A percentile compares a stretch with the other conserved stretches of the same genome.
Evolutionary conservation across 1,140 invertebrate genomes (phyloP).

Genomic region (Whitmania pigra): DNA sequence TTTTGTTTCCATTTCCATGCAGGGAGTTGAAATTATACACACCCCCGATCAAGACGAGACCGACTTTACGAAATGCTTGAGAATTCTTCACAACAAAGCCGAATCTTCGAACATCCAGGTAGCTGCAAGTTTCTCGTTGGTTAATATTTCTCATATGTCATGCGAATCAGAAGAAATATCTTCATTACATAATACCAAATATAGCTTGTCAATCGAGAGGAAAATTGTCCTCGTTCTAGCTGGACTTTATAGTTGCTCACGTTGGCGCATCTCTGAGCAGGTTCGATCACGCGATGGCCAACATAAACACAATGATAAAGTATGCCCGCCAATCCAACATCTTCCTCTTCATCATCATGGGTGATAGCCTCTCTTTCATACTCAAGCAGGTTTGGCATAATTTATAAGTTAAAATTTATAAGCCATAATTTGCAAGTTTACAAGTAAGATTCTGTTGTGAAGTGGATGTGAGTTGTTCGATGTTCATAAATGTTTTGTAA

Average conservation of each 20-base stretch:
- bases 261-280: not conserved
- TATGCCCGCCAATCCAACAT: not conserved
- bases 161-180: not conserved
- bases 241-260: not conserved
- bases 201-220: not conserved
- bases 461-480: not conserved
- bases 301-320: not conserved
- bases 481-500: not conserved
- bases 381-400: not conserved
- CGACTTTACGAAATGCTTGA: conserved; percentile 8
- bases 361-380: not conserved
- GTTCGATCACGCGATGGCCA: conserved; percentile 8
- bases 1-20: not conserved
- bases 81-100: not conserved
- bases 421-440: no score
- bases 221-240: not conserved
- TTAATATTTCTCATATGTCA: not conserved
- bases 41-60: conserved; percentile 3
- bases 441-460: not conserved
- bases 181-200: not conserved
- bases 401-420: no score
- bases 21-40: not conserved
- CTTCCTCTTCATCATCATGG: conserved; percentile 12
- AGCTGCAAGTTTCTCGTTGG: not conserved
- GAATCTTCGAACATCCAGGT: not conserved